Evolutionary conservation across 37 sponge, comb jelly and placozoan species (phyloP).

Genomic region (Dysidea cf. avara): DNA sequence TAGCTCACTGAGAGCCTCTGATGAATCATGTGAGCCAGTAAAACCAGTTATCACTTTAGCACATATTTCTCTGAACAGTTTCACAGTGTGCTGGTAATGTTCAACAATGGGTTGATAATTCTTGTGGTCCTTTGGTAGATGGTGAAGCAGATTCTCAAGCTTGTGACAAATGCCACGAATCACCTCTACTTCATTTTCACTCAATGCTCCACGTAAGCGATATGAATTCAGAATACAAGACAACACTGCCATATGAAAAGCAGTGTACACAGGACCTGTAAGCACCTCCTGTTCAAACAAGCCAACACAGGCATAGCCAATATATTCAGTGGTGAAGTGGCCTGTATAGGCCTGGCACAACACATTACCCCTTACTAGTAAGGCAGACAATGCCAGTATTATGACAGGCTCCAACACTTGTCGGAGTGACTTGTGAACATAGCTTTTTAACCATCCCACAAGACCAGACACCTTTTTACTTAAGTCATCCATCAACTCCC

Average conservation of each 20-base stretch:
- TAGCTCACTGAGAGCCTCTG: conserved; percentile 17
- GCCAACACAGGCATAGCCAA: conserved; percentile 21
- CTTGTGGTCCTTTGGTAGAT: conserved; percentile 13
- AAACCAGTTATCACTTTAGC: conserved; percentile 19
- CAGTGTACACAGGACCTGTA: conserved; percentile 1
- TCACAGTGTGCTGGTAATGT: conserved; percentile 16
- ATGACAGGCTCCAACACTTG: conserved; percentile 4
- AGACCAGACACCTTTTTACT: not conserved
- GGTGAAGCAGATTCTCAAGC: conserved; percentile 10
- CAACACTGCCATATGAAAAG: conserved; percentile 13
- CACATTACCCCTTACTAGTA: conserved; percentile 11
- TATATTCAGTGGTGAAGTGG: conserved; percentile 15
- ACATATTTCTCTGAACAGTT: conserved; percentile 19
- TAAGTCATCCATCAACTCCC: conserved; percentile 3
- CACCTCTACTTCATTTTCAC: conserved; percentile 4
- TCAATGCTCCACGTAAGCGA: conserved; percentile 9
- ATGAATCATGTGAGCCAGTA: conserved; percentile 14
- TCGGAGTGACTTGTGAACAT: conserved; percentile 9
- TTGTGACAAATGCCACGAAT: conserved; percentile 14
- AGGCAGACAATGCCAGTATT: conserved; percentile 4
- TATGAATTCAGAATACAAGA: conserved; percentile 17
- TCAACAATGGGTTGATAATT: not conserved
- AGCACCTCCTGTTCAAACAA: conserved; percentile 19
- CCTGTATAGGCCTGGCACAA: conserved; percentile 23
- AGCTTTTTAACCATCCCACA: conserved; percentile 4